Evolutionary conservation across 2,888 invertebrate genomes (phyloP), one percentile per base, ranked within the genome.

Genomic region (Drosophila aldrichi): DNA sequence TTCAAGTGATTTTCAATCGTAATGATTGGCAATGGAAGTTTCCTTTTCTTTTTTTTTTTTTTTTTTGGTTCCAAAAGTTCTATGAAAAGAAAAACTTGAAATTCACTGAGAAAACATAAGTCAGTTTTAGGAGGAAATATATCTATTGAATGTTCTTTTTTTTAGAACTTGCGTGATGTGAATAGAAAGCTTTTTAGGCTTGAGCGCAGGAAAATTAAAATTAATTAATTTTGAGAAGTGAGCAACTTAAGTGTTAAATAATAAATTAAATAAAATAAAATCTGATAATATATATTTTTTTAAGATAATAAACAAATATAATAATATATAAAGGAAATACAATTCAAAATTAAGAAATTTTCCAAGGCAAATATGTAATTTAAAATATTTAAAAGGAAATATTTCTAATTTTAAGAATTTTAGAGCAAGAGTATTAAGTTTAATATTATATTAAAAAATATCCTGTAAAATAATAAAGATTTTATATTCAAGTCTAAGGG

Each of bases 1-100:
- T 57, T 58, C 9, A 16, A 38, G 12, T n/a, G 41, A 34, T 62
- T 60, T 55, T 51, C 60, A 57, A 57, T 44, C 40, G 56, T 70
- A 66, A 61, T 77, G 60, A 66, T 81, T 75, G 65, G 63, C 65
- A 62, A 77, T 61, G 58, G 36, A 36, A 2, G n/a, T 10, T 16
- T 18, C 46, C 48, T 40, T n/a, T n/a, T n/a, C n/a, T n/a, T n/a
- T n/a, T n/a, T n/a, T n/a, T n/a, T n/a, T n/a, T n/a, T n/a, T n/a
- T n/a, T n/a, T n/a, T n/a, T n/a, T n/a, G n/a, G n/a, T n/a, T n/a
- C 40, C 2, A 22, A 43, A 48, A 22, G 18, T 52, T 8, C 12
- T 29, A n/a, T 34, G 20, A 49, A 49, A 14, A 18, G 18, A 49
- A 12, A 6, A 29, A 48, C 48, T 32, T 29, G 6, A 22, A 46